Evolutionary conservation across 2,888 invertebrate species (phyloP), one percentile per base, ranked within the genome.

Genomic region (Trichacis sp.): DNA sequence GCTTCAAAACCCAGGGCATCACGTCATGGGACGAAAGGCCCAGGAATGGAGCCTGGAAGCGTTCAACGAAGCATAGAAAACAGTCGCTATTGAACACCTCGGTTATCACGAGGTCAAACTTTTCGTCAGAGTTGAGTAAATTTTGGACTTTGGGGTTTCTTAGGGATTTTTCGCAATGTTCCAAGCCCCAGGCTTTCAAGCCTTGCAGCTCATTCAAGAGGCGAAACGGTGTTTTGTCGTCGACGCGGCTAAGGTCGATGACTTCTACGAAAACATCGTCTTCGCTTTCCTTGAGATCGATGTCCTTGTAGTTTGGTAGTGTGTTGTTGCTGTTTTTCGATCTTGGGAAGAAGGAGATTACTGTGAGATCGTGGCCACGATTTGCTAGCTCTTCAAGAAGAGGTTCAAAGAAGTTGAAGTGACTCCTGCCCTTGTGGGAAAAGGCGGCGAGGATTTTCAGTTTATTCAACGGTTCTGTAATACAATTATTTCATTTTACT

Each of bases 21-120:
- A 90, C 64, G 12, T 88, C 85, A 68, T 88, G 88, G 1, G 90
- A 88, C 6, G 88, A 87, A 2, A 90, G 72, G 0, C 86, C 86
- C 0, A 92, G 86, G 1, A 89, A 87, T 0, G 92, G 91, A 0
- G 88, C 89, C 42, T 87, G 81, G 11, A 91, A 86, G 4, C 68
- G 88, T 73, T 91, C 86, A 0, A 89, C 89, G 29, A 93, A 79
- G 1, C 89, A 90, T 69, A 92, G 82, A 77, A 89, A 89, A 77
- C 93, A 92, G 75, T 93, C 91, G 48, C 88, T 88, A 69, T 91
- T 91, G 77, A 93, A 93, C 56, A 88, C 88, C 82, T 93, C 93
- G 52, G 89, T 85, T 0, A 93, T 78, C 4, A 92, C 86, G 0
- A 93, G 79, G 79, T 94, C 92, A 74, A 89, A 92, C 47, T 87